phyloP scores from a whole-genome alignment of 2,797 vertebrate genomes.

The Myoxocephalus aenaeus region DNA sequence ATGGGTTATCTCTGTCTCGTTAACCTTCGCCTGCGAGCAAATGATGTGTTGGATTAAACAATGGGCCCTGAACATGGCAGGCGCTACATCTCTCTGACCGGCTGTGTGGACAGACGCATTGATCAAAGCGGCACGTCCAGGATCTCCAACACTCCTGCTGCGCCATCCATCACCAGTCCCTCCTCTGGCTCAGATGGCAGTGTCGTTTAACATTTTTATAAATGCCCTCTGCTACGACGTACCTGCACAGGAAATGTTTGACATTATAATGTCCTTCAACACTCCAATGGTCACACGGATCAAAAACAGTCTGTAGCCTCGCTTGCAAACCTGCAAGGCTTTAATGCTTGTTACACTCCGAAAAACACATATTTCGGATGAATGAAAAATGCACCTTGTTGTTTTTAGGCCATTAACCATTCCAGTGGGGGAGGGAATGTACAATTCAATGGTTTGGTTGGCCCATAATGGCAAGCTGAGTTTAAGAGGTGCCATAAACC shows the following conservation, averaged over 20 bases:
- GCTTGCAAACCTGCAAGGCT: not conserved
- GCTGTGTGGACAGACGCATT: constrained; percentile 46
- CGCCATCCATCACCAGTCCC: constrained; percentile 59
- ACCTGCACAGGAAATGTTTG: constrained; percentile 35
- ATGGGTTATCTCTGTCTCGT: constrained; percentile 61
- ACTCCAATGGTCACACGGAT: constrained; percentile 5
- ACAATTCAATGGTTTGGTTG: not conserved
- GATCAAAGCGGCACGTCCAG: constrained; percentile 65
- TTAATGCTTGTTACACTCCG: not conserved
- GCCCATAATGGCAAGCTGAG: not conserved
- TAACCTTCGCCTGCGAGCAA: constrained; percentile 68
- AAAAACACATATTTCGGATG: not conserved
- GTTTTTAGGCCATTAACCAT: not conserved
- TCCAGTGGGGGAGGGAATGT: not conserved
- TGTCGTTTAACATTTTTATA: constrained; percentile 62
- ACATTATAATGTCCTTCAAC: constrained; percentile 47
- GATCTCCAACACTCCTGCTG: constrained; percentile 50
- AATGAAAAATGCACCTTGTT: not conserved
- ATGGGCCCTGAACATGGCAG: constrained; percentile 51
- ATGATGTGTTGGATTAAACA: constrained; percentile 69
- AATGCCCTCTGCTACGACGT: constrained; percentile 46
- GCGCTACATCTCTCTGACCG: constrained; percentile 55
- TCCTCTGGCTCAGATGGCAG: constrained; percentile 48
- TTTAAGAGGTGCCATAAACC: not conserved
- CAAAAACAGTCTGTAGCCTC: not conserved